Conservation (phyloP, 2,797 vertebrate species). For the Furcifer pardalis region DNA sequence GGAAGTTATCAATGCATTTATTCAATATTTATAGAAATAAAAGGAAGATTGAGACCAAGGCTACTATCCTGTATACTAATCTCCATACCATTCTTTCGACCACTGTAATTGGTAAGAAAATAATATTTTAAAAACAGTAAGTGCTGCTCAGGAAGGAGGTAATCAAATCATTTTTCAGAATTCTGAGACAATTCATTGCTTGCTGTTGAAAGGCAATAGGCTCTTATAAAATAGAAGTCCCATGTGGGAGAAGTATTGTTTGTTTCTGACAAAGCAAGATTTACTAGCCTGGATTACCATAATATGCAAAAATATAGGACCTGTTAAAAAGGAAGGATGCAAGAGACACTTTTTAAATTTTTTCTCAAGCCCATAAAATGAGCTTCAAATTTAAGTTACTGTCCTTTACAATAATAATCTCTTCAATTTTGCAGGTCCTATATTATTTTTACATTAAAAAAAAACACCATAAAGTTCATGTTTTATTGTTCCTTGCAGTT, state of each 20-base stretch:
- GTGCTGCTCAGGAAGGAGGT: background rate
- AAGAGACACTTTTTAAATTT: slow-evolving; percentile 58
- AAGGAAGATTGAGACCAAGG: slow-evolving; percentile 21
- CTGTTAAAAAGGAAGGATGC: slow-evolving; percentile 70
- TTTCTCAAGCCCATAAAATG: slow-evolving; percentile 68
- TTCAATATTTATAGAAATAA: background rate
- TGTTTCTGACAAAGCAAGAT: background rate
- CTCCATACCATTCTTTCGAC: background rate
- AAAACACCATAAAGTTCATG: slow-evolving; percentile 84
- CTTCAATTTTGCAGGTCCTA: slow-evolving; percentile 82
- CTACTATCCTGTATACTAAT: slow-evolving; percentile 12
- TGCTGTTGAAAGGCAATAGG: background rate
- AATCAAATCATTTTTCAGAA: background rate
- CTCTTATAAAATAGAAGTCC: slow-evolving; percentile 5
- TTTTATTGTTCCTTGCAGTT: slow-evolving; percentile 86
- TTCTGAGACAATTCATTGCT: background rate
- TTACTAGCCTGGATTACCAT: slow-evolving; percentile 35
- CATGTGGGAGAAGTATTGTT: background rate
- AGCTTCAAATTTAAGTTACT: slow-evolving; percentile 78
- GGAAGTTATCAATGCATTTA: background rate
- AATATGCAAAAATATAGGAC: slow-evolving; percentile 55
- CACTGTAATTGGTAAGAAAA: background rate
- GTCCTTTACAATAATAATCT: slow-evolving; percentile 83
- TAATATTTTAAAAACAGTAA: background rate
- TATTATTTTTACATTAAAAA: slow-evolving; percentile 85